Conservation (phyloP, 2,797 vertebrate genomes). For the Pogonophryne albipinna region DNA sequence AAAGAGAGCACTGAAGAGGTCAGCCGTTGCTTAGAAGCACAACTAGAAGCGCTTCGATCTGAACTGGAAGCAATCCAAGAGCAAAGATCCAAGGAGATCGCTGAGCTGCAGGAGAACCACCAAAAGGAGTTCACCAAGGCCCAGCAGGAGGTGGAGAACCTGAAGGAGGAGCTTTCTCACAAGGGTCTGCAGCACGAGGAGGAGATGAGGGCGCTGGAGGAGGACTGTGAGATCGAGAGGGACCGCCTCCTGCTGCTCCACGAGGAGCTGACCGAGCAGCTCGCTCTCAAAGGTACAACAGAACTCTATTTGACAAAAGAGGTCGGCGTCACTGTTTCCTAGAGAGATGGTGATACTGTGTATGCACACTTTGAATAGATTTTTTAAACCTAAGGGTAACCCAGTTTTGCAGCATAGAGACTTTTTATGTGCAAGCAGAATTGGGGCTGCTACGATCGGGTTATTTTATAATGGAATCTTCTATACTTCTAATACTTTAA, state of each 20-base stretch:
- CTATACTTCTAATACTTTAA: background rate
- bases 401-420: background rate
- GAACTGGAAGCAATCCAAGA: slow-evolving; percentile 81
- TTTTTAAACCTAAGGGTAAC: background rate
- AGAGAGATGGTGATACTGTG: background rate
- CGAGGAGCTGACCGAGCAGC: slow-evolving; percentile 84
- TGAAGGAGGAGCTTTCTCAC: slow-evolving; percentile 87
- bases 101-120: slow-evolving; percentile 83
- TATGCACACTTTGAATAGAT: background rate
- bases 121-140: slow-evolving; percentile 84
- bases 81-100: slow-evolving; percentile 80
- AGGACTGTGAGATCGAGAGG: slow-evolving; percentile 87
- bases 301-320: background rate
- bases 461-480: background rate
- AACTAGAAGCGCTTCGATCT: slow-evolving; percentile 82
- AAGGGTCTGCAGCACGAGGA: slow-evolving; percentile 85
- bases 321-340: background rate
- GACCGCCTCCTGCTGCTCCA: slow-evolving; percentile 85
- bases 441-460: background rate
- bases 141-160: slow-evolving; percentile 85
- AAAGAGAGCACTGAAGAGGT: slow-evolving; percentile 78
- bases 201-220: slow-evolving; percentile 88
- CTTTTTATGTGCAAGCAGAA: background rate
- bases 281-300: slow-evolving; percentile 82
- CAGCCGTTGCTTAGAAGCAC: slow-evolving; percentile 80